phyloP scores from a whole-genome alignment of 2,797 vertebrate species.

The Morus bassanus region DNA sequence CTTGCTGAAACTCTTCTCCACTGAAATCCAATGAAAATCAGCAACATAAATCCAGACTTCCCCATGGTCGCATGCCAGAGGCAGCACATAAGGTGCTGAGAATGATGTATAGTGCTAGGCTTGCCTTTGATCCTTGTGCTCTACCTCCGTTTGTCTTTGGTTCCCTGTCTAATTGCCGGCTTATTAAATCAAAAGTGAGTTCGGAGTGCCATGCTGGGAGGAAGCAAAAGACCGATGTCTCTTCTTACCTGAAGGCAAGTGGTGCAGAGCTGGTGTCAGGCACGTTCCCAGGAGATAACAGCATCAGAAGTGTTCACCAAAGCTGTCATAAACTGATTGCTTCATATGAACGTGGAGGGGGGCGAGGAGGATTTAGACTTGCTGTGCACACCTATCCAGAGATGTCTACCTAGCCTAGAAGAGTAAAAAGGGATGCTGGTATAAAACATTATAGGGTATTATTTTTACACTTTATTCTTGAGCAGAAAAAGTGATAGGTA shows the following conservation, averaged over 20 bases:
- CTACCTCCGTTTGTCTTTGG: neutral
- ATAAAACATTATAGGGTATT: neutral
- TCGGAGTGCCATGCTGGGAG: neutral
- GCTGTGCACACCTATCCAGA: neutral
- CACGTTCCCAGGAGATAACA: fast-evolving
- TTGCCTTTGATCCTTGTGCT: neutral
- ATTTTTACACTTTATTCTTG: neutral
- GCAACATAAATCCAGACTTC: neutral
- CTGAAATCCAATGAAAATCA: neutral
- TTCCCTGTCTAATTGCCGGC: neutral
- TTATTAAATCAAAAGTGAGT: neutral
- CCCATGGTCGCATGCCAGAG: neutral
- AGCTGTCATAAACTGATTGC: fast-evolving
- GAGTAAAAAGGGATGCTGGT: neutral
- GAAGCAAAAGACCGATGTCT: too few relatives aligned
- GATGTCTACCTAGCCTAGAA: neutral
- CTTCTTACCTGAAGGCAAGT: fast-evolving
- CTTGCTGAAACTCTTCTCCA: neutral
- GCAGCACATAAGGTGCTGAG: neutral
- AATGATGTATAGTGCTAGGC: neutral
- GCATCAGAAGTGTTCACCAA: fast-evolving
- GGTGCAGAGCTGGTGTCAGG: neutral
- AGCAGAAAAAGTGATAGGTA: neutral
- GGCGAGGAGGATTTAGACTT: neutral
- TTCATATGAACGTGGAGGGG: fast-evolving